Percentiles rank a stretch among this genome's conserved stretches.
phyloP scores from a whole-genome alignment of 2,113 vertebrate species.

The Oncorhynchus nerka region DNA sequence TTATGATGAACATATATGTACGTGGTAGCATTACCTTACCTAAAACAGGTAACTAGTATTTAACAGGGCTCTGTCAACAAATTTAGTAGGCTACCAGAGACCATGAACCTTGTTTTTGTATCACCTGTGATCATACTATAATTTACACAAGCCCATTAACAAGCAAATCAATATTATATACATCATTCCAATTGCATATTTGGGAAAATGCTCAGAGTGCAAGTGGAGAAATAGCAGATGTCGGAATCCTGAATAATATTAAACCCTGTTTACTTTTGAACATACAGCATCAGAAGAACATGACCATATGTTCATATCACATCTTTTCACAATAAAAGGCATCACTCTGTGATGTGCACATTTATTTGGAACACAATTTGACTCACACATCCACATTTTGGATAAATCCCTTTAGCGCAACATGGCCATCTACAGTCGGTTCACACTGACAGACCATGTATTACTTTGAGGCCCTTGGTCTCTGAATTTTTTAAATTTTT shows the following conservation, averaged over 20 bases:
- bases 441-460: background rate
- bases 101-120: background rate
- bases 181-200: no score
- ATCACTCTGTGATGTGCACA: no score
- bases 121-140: no score
- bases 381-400: no score
- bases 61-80: background rate
- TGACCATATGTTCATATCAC: background rate
- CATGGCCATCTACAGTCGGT: background rate
- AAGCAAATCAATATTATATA: no score
- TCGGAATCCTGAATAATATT: background rate
- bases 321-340: background rate
- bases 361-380: no score
- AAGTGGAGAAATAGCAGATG: no score
- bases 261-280: constrained; percentile 1
- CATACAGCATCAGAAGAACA: background rate
- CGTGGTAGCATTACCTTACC: background rate
- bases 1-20: background rate
- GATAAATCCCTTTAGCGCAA: no score
- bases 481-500: no score
- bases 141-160: no score
- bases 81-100: background rate
- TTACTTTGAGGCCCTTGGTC: background rate
- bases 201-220: no score
- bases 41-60: background rate